Evolutionary conservation across 2,888 invertebrate species (phyloP).

Genomic region (Melinaea marsaeus): DNA sequence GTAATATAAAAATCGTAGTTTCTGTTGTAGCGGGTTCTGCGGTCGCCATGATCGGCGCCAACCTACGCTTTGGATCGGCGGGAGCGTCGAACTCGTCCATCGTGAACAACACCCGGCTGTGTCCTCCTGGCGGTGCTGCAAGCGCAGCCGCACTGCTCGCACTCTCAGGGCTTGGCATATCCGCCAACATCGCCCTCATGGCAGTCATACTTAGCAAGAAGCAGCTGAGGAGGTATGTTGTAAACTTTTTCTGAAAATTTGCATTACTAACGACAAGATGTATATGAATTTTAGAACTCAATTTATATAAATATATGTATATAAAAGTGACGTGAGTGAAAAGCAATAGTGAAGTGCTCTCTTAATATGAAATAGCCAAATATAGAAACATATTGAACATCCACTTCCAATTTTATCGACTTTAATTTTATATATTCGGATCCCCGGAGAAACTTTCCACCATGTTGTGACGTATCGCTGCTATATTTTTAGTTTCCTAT

Average conservation of each 20-base stretch:
- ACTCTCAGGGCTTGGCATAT: constrained; percentile 87
- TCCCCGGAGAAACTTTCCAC: constrained; percentile 9
- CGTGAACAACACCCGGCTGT: constrained; percentile 84
- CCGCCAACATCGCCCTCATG: constrained; percentile 89
- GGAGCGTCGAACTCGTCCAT: constrained; percentile 82
- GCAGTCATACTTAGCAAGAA: constrained; percentile 87
- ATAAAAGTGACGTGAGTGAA: no score
- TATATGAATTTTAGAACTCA: no score
- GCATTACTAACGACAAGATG: no score
- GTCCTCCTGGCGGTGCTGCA: constrained; percentile 88
- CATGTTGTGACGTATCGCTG: constrained; percentile 12
- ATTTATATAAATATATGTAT: no score
- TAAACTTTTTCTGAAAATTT: neutral
- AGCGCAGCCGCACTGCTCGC: constrained; percentile 88
- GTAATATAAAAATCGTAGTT: neutral
- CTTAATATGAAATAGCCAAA: neutral
- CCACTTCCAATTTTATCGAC: constrained; percentile 4
- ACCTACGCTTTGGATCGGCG: constrained; percentile 83
- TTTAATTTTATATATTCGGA: constrained; percentile 9
- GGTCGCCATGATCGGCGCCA: constrained; percentile 88
- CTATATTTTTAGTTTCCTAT: constrained; percentile 19
- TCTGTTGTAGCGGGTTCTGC: constrained; percentile 77
- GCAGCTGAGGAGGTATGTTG: constrained; percentile 84
- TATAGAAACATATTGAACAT: constrained; percentile 8
- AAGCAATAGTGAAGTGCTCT: no score